Evolutionary conservation across 2,888 invertebrate genomes (phyloP), one percentile per base, ranked within the genome.

Genomic region (Polydrusus cervinus): DNA sequence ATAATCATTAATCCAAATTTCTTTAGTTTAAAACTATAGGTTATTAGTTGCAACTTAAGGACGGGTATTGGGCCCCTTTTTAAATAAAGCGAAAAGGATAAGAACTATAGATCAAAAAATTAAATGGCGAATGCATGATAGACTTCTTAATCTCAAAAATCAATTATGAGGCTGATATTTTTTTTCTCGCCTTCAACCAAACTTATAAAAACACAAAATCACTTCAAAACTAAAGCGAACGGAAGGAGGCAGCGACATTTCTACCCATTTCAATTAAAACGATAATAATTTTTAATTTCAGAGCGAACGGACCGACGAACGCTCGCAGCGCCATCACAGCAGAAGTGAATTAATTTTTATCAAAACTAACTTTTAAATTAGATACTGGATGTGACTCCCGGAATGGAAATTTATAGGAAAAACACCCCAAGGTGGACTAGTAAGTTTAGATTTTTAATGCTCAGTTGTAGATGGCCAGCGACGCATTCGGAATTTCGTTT

Each of bases 301-400:
- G 20, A 51, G 49, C 30, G 64, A 71, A 75, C 77, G 74, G 74
- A 74, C 77, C 49, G 73, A 71, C 74, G 60, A 66, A 71, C 76
- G 65, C 66, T 74, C 61, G 69, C 69, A 76, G 66, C 76, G 76
- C 76, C 76, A 73, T 75, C 75, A 73, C 67, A n/a, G 16, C 47
- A 16, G 47, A 14, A 73, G 55, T 70, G 72, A 78, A 75, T 71
- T 64, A 55, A 71, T 71, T 71, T 71, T 71, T 71, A 71, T 71
- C 71, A 81, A 80, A 80, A 80, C 80, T 79, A 82, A 85, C 83
- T 84, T 84, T 82, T 82, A 84, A 84, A 85, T 85, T 84, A 84
- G 85, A 84, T 79, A 84, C 84, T 84, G 84, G 82, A 83, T 83
- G 81, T 84, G 84, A 75, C 75, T 70, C 68, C 18, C 49, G 55